Evolutionary conservation across 2,888 invertebrate species (phyloP).

Genomic region (Lochmaea crataegi): DNA sequence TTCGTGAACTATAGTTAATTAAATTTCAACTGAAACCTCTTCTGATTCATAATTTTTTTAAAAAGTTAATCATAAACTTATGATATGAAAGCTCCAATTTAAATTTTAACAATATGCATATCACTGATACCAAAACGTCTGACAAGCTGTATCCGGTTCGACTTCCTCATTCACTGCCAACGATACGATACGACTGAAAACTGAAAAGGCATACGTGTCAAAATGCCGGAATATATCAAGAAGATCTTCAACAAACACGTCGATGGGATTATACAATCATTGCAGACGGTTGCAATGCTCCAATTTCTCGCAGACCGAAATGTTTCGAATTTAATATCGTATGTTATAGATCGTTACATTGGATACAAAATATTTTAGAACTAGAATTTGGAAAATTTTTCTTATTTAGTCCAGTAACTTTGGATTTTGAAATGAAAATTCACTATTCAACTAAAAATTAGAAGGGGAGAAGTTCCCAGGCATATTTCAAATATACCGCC

Average conservation of each 20-base stretch:
- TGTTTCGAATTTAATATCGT: not conserved
- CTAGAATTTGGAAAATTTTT: too few species aligned
- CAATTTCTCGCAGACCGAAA: not conserved
- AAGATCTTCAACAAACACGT: conserved; percentile 13
- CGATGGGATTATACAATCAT: conserved; percentile 4
- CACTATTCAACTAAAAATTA: too few species aligned
- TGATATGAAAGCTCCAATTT: not conserved
- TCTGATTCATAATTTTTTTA: not conserved
- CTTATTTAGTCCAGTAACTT: too few species aligned
- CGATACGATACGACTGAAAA: not conserved
- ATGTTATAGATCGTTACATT: not conserved
- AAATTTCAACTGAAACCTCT: too few species aligned
- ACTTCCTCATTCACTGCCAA: not conserved
- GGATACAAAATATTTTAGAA: too few species aligned
- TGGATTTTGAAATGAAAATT: too few species aligned
- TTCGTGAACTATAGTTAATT: too few species aligned
- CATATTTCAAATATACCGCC: too few species aligned
- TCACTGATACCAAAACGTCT: not conserved
- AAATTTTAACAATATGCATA: conserved; percentile 1
- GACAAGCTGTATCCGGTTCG: conserved; percentile 12
- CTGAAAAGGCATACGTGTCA: conserved; percentile 7
- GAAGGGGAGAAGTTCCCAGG: too few species aligned
- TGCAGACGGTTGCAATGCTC: not conserved
- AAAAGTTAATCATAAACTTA: not conserved
- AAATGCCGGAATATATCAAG: conserved; percentile 21